Evolutionary conservation across 2,797 vertebrate genomes (phyloP), one percentile per base, ranked within the genome.

Genomic region (Enoplosus armatus): DNA sequence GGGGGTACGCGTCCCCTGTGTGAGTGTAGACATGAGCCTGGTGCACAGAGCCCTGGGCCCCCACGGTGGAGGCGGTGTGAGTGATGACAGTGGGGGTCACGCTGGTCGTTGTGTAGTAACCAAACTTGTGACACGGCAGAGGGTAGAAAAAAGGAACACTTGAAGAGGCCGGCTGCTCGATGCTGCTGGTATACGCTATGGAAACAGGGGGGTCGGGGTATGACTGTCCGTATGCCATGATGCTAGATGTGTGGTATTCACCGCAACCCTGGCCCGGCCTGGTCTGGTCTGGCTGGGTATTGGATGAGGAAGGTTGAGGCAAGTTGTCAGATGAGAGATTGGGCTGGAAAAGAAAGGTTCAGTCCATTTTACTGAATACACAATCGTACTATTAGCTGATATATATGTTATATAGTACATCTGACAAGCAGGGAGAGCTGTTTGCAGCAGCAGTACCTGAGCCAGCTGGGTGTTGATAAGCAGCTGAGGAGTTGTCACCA

Each of bases 101-200:
- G 22, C 63, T 74, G 80, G 73, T 67, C 0, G 91, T 72, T 0
- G 94, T 86, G 62, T 89, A 27, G 41, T 94, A 96, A 45, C 95
- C 90, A n/a, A 96, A 95, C 77, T 95, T 97, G 56, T 95, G 87
- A 70, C 71, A 93, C 0, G 93, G 89, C 5, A 85, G 37, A 0
- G 94, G 92, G 60, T 94, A 88, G 2, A 95, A 69, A 81, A 96
- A 96, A 0, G 88, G 87, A 18, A 91, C n/a, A 1, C 91, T 94
- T 0, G 87, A 91, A 22, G 87, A 80, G 11, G 91, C 72, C 1
- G 90, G 76, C 0, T 85, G 91, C 0, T 89, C 84, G 0, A 90
- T 35, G 37, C 66, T 67, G 0, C 87, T 75, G 2, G 90, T 80
- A 0, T 94, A 90, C 0, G 86, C 86, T 22, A 85, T 35, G 18